Evolutionary conservation across 2,888 invertebrate species (phyloP).

Genomic region (Chaitophorus viminalis): DNA sequence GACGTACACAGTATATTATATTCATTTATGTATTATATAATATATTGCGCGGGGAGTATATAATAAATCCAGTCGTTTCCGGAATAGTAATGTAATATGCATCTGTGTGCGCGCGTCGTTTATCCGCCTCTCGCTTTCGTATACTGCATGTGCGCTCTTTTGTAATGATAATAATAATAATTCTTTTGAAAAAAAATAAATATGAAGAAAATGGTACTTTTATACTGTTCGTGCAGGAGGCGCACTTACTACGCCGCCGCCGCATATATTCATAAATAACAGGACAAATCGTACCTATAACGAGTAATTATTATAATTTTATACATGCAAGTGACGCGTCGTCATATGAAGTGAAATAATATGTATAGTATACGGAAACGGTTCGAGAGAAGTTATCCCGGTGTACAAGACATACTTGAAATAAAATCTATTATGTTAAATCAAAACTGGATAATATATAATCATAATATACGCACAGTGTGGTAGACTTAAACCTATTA

Average conservation of each 20-base stretch:
- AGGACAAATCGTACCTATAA: background rate
- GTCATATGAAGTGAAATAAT: background rate
- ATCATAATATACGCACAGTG: too few species aligned
- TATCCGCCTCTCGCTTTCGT: background rate
- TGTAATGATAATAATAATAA: background rate
- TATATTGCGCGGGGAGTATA: background rate
- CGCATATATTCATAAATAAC: background rate
- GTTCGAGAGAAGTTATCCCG: background rate
- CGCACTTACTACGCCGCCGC: background rate
- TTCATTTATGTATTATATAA: too few species aligned
- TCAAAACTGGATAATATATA: background rate
- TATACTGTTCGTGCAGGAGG: background rate
- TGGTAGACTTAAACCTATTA: background rate
- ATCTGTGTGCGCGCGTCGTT: background rate
- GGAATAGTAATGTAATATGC: slow-evolving; percentile 1
- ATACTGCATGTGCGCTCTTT: background rate
- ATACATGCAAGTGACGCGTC: background rate
- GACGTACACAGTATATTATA: background rate
- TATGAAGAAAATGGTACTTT: background rate
- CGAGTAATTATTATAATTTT: background rate
- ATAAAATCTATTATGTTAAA: background rate
- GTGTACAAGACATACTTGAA: background rate
- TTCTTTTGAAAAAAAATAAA: background rate
- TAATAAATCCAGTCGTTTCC: slow-evolving; percentile 8
- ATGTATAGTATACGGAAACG: too few species aligned